Base-by-base conservation (phyloP, 2,113 vertebrate species). In the Brachyhypopomus gauderio region DNA sequence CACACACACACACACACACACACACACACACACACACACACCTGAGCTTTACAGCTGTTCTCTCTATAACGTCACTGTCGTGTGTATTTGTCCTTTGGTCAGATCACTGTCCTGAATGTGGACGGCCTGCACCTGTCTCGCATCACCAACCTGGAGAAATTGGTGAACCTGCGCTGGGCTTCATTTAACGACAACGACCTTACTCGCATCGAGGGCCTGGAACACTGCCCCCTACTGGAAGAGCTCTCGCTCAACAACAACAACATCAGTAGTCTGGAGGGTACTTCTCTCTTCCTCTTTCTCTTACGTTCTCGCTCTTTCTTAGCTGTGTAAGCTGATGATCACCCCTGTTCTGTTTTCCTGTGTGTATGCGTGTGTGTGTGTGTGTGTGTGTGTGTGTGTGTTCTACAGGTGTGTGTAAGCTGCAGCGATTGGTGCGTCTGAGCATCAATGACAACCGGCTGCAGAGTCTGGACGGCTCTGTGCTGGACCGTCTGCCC, bases 161-260 rank as follows among this genome's bases (percentile, higher is more conserved):
- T 95, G 77, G 89, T 95, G 80, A 95, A 96, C 88, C 90, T 97
- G 81, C 94, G 92, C 74, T 96, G 93, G 95, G 94, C 92, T 14
- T 96, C 94, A 4, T 96, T 96, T 82, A 94, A 93, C 86, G 89
- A 96, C 85, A 97, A 96, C 72, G 89, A 93, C 72, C 92, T 97
- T 83, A 92, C 89, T 38, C 92, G 90, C 88, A 90, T 94, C 48
- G 93, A 96, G 82, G 94, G 94, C 22, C 86, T 95, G n/a, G 91
- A 95, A 9, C 88, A 85, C 81, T 96, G 95, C 85, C 69, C 83
- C 41, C 92, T 93, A 30, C 88, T 97, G 75, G 90, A 96, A 87
- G 96, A 97, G 83, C 93, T 97, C 79, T 94, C 89, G 3, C 88
- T 97, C 19, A 93, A 95, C 81, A 89, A 94, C 87, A 97, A 96